These are phyloP conservation scores for Lasiommata megera DNA, from an alignment of 2,888 invertebrate species.

Conservation along the genomic window DNA sequence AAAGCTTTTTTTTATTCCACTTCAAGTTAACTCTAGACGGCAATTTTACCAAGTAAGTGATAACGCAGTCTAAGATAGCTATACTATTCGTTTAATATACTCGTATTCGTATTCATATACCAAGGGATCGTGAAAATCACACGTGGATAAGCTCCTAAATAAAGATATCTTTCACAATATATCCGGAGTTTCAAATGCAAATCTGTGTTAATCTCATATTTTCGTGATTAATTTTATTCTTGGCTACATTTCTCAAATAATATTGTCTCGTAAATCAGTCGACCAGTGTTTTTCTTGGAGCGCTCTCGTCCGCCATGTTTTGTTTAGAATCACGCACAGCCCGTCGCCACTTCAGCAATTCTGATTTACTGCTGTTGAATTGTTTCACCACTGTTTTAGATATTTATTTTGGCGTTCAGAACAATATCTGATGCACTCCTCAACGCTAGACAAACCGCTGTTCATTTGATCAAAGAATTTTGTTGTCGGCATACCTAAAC, in stretches of 20 bases:
- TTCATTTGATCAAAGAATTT: slow-evolving; percentile 1
- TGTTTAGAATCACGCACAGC: slow-evolving; percentile 79
- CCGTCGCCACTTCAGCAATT: slow-evolving; percentile 61
- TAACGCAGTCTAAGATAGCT: neutral
- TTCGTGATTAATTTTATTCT: slow-evolving; percentile 72
- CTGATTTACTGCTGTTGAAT: slow-evolving; percentile 69
- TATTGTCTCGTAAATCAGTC: slow-evolving; percentile 79
- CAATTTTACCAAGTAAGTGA: too few relatives aligned
- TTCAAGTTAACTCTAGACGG: too few relatives aligned
- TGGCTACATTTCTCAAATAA: slow-evolving; percentile 73
- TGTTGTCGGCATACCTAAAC: neutral
- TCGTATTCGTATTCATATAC: neutral
- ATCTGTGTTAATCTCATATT: slow-evolving; percentile 64
- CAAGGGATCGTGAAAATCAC: neutral
- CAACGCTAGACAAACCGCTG: slow-evolving; percentile 6
- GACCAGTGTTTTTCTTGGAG: slow-evolving; percentile 77
- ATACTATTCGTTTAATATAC: neutral
- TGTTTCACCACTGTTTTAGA: slow-evolving; percentile 49
- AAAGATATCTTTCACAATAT: slow-evolving; percentile 31
- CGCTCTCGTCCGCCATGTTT: slow-evolving; percentile 62
- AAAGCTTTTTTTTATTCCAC: too few relatives aligned
- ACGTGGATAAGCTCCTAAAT: slow-evolving; percentile 12
- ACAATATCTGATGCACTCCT: slow-evolving; percentile 31
- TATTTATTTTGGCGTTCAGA: slow-evolving; percentile 43
- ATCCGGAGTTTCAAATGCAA: slow-evolving; percentile 43